These are phyloP conservation scores for Asarcornis scutulata DNA, from an alignment of 2,113 vertebrate genomes.

Conservation along the genomic window DNA sequence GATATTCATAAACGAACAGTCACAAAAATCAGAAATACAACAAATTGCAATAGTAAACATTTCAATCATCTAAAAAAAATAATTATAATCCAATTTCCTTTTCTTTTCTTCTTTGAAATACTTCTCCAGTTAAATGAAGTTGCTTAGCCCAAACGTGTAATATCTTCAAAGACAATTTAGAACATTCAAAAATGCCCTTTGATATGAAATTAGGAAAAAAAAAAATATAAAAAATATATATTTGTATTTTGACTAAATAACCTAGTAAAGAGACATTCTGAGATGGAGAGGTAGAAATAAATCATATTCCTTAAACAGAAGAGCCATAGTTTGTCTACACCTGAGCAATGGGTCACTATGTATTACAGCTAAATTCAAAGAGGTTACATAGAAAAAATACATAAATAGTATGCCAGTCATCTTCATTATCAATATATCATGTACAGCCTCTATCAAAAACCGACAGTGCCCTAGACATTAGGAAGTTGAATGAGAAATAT, in stretches of 20 bases:
- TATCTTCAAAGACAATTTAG: slow-evolving; percentile 49
- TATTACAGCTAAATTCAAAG: background rate
- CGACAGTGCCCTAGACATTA: background rate
- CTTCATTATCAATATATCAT: background rate
- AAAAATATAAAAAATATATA: background rate
- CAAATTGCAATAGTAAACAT: slow-evolving; percentile 21
- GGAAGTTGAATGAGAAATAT: background rate
- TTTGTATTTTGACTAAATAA: slow-evolving; percentile 13
- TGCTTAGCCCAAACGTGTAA: slow-evolving; percentile 2
- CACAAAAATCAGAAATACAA: slow-evolving; percentile 8
- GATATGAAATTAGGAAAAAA: slow-evolving; percentile 41
- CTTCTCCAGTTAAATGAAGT: background rate
- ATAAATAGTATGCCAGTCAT: background rate
- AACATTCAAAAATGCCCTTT: slow-evolving; percentile 17
- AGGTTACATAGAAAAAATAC: background rate
- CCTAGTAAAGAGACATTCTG: background rate
- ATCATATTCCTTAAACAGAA: background rate
- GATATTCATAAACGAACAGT: slow-evolving; percentile 4
- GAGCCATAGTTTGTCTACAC: background rate
- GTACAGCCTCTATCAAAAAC: background rate
- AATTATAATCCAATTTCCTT: slow-evolving; percentile 32
- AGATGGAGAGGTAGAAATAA: background rate
- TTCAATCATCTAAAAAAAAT: background rate
- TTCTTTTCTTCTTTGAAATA: slow-evolving; percentile 6
- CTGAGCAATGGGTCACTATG: background rate